Evolutionary conservation across 2,113 vertebrate genomes (phyloP).

Genomic region (Semicossyphus pulcher): DNA sequence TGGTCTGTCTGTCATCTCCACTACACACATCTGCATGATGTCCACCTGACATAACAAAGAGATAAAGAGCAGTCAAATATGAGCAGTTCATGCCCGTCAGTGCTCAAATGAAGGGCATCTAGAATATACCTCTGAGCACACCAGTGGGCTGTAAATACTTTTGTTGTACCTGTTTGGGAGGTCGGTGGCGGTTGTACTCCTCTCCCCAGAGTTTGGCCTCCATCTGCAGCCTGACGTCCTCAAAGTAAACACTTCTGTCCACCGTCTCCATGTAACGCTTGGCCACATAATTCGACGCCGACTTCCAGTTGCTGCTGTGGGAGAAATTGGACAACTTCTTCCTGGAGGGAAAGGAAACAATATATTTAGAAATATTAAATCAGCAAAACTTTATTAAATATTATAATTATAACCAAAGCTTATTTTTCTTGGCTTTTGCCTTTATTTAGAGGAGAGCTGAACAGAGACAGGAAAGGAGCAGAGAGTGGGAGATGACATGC

Average conservation of each 20-base stretch:
- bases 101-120: too few relatives aligned
- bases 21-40: conserved; percentile 95
- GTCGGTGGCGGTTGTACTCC: conserved; percentile 95
- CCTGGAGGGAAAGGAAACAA: conserved; percentile 75
- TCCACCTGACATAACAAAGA: conserved; percentile 87
- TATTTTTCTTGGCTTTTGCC: too few relatives aligned
- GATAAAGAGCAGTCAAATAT: background rate
- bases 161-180: conserved; percentile 93
- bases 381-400: background rate
- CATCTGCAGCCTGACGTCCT: conserved; percentile 96
- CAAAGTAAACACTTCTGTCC: conserved; percentile 92
- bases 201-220: conserved; percentile 99
- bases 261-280: conserved; percentile 93
- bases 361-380: background rate
- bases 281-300: conserved; percentile 94
- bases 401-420: background rate
- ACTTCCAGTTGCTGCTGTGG: conserved; percentile 94
- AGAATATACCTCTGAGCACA: background rate
- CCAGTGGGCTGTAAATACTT: too few relatives aligned
- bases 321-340: conserved; percentile 98
- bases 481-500: too few relatives aligned
- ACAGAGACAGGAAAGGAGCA: too few relatives aligned
- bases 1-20: conserved; percentile 89
- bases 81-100: too few relatives aligned
- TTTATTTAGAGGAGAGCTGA: too few relatives aligned